phyloP scores from a whole-genome alignment of 2,797 vertebrate species.

The Galago senegalensis region DNA sequence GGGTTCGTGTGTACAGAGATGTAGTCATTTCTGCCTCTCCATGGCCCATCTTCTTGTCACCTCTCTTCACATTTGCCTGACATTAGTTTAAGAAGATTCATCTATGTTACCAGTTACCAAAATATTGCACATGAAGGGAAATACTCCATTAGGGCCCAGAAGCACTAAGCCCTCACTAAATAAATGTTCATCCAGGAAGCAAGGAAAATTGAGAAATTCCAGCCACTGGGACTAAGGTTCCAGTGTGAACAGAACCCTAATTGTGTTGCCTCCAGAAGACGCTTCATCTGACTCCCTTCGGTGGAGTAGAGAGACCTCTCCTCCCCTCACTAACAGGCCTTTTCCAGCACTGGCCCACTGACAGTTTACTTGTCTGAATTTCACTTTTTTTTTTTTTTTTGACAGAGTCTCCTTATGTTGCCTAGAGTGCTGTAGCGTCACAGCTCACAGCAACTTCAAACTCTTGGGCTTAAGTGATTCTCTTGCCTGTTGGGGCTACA shows the following conservation, averaged over 20 bases:
- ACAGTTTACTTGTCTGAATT: constrained; percentile 19
- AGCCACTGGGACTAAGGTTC: neutral
- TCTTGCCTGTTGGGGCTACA: no score
- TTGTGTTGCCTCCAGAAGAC: neutral
- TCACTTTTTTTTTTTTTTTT: neutral
- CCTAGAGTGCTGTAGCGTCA: no score
- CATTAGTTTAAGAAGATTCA: neutral
- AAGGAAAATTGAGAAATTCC: neutral
- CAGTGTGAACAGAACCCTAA: neutral
- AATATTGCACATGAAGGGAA: neutral
- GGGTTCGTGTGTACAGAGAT: neutral
- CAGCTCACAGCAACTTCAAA: no score
- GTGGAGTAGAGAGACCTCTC: fast-evolving
- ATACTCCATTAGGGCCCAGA: neutral
- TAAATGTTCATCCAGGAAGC: neutral
- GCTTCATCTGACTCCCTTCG: neutral
- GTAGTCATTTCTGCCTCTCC: neutral
- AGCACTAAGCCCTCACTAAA: neutral
- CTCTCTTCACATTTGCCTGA: neutral
- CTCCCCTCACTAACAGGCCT: neutral
- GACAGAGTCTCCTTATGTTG: no score
- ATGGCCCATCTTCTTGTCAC: no score
- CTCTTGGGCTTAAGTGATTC: no score
- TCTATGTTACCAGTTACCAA: neutral
- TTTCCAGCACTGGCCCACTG: neutral